Evolutionary conservation across 2,797 vertebrate species (phyloP).

Genomic region (Spondyliosoma cantharus): DNA sequence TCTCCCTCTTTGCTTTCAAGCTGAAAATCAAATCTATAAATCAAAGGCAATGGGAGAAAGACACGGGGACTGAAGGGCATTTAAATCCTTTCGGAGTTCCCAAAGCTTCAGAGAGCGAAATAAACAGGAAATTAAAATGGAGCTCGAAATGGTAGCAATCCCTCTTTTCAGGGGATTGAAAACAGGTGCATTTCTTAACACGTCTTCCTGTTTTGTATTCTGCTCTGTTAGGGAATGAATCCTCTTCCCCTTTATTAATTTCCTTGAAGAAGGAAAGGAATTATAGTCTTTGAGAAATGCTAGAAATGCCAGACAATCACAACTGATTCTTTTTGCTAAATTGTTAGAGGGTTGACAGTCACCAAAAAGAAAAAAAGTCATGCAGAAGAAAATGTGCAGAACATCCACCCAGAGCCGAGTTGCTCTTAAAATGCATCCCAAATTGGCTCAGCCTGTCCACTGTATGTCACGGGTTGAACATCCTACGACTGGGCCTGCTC

Average conservation of each 20-base stretch:
- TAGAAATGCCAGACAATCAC: constrained; percentile 28
- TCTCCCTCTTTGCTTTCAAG: constrained; percentile 74
- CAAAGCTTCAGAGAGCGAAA: constrained; percentile 75
- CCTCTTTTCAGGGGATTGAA: constrained; percentile 71
- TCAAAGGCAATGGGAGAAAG: constrained; percentile 80
- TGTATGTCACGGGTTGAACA: constrained; percentile 30
- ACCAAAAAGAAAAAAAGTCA: not conserved
- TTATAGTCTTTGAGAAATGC: constrained; percentile 41
- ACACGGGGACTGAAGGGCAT: constrained; percentile 75
- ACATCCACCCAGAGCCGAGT: not conserved
- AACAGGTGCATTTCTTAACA: constrained; percentile 69
- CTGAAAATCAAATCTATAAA: constrained; percentile 83
- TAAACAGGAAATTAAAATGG: constrained; percentile 83
- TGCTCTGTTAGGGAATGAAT: constrained; percentile 56
- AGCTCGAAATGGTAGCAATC: constrained; percentile 75
- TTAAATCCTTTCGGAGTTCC: constrained; percentile 80
- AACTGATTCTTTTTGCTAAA: constrained; percentile 18
- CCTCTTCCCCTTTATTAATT: constrained; percentile 63
- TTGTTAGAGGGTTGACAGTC: constrained; percentile 19
- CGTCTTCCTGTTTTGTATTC: constrained; percentile 70
- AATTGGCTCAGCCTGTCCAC: constrained; percentile 10
- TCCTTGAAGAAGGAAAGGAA: constrained; percentile 49
- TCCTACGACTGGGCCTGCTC: constrained; percentile 37
- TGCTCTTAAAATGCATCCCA: constrained; percentile 20
- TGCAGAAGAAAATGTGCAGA: constrained; percentile 5